Conservation (phyloP, 2,888 invertebrate species). For the Stenotaenia linearis region DNA sequence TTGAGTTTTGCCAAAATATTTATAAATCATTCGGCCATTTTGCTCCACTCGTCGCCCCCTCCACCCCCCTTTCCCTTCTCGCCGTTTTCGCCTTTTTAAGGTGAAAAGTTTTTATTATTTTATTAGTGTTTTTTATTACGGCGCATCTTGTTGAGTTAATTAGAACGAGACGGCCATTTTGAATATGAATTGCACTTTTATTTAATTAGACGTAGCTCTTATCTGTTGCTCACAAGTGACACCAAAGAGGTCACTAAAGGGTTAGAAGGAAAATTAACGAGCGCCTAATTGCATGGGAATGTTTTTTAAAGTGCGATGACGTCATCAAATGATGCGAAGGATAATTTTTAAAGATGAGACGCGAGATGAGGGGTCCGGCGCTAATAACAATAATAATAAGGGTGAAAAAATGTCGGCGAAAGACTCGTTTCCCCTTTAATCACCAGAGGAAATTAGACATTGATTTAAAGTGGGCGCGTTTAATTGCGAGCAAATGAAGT, state of each 20-base stretch:
- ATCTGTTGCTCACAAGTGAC: background rate
- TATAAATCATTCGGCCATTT: background rate
- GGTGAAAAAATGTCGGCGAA: background rate
- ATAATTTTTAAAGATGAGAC: background rate
- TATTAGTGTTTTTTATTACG: background rate
- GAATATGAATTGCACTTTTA: background rate
- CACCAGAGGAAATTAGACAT: slow-evolving; percentile 7
- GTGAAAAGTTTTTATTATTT: background rate
- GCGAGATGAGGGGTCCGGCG: background rate
- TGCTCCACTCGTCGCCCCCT: background rate
- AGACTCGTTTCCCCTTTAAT: background rate
- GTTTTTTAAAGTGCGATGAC: background rate
- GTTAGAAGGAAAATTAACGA: background rate
- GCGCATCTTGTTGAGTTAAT: background rate
- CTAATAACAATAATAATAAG: background rate
- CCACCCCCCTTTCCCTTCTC: background rate
- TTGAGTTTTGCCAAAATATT: background rate
- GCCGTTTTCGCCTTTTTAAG: too few relatives aligned
- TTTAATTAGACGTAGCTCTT: background rate
- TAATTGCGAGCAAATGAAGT: slow-evolving; percentile 27
- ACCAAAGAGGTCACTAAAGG: background rate
- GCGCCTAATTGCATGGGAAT: background rate
- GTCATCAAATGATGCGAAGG: background rate
- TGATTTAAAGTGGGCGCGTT: slow-evolving; percentile 16
- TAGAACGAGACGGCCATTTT: background rate